phyloP scores from a whole-genome alignment of 2,113 vertebrate species.

The Gallinago undulata region DNA sequence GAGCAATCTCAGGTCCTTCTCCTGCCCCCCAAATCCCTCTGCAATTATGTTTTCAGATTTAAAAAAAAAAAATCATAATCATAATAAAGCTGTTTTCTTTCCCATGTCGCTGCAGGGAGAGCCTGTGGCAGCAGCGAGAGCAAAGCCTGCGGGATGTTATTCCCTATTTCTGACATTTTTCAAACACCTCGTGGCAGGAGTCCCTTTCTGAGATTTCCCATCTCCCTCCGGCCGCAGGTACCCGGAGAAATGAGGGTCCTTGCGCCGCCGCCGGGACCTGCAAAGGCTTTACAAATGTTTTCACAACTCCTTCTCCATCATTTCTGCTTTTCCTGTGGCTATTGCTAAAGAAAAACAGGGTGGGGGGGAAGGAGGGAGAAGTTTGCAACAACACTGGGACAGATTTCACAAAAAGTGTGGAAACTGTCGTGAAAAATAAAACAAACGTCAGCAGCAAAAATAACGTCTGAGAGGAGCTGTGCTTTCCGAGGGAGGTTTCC shows the following conservation, averaged over 20 bases:
- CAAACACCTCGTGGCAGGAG: no score
- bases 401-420: conserved; percentile 26
- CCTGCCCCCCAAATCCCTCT: background rate
- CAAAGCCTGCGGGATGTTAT: rapidly evolving
- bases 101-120: background rate
- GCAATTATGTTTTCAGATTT: background rate
- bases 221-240: background rate
- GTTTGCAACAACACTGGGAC: background rate
- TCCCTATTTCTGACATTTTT: background rate
- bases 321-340: background rate
- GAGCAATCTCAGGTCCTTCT: background rate
- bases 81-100: background rate
- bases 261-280: rapidly evolving
- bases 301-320: background rate
- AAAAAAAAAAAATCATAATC: background rate
- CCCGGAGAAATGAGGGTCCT: rapidly evolving
- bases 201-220: rapidly evolving
- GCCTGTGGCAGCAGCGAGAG: rapidly evolving
- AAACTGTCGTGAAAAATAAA: background rate
- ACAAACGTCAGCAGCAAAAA: background rate
- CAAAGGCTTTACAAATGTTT: background rate
- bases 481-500: background rate
- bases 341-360: background rate
- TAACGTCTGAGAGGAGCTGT: background rate
- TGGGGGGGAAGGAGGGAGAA: background rate